phyloP scores from a whole-genome alignment of 1,140 invertebrate genomes.

The Drosophila lini region DNA sequence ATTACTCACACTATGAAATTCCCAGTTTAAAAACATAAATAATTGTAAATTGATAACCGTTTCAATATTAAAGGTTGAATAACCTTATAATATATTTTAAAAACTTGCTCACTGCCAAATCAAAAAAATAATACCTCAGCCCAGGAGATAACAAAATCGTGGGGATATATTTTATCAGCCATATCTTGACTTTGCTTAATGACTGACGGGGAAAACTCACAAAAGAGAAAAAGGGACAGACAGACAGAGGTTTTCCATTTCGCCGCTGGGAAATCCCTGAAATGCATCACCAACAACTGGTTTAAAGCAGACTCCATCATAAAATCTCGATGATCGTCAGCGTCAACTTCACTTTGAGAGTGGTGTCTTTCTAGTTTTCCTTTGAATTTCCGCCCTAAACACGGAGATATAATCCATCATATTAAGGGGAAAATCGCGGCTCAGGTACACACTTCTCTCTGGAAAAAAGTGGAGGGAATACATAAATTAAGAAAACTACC shows the following conservation, averaged over 20 bases:
- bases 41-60: neutral
- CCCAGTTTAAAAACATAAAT: too few species aligned
- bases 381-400: conserved; percentile 67
- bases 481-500: conserved; percentile 62
- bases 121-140: too few species aligned
- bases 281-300: conserved; percentile 58
- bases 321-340: conserved; percentile 61
- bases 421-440: conserved; percentile 67
- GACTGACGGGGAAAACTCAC: conserved; percentile 1
- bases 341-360: conserved; percentile 34
- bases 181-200: conserved; percentile 25
- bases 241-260: conserved; percentile 25
- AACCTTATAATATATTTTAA: neutral
- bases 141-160: neutral
- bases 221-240: neutral
- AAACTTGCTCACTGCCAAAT: neutral
- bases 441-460: conserved; percentile 44
- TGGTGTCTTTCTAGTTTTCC: conserved; percentile 46
- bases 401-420: conserved; percentile 65
- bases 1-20: too few species aligned
- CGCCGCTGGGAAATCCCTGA: conserved; percentile 13
- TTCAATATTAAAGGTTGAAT: neutral
- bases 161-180: conserved; percentile 3
- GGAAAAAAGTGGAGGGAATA: conserved; percentile 34
- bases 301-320: conserved; percentile 55